Conservation (phyloP, 92 coral and sea anemone genomes). For the Phymanthus crucifer region DNA sequence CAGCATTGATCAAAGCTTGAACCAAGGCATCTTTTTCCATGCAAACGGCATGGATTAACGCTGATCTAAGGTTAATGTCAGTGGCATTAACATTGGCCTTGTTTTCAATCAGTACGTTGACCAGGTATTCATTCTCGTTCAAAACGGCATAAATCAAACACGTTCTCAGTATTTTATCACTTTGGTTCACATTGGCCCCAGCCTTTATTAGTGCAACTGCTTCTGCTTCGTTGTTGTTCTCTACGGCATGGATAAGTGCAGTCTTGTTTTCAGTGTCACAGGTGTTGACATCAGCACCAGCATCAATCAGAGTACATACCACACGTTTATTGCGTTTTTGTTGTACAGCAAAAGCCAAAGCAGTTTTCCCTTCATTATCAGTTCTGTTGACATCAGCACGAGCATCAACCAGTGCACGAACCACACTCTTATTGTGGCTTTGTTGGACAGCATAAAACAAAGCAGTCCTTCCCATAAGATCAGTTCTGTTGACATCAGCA, state of each 20-base stretch:
- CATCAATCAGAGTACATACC: neutral
- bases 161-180: no score
- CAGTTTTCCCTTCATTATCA: neutral
- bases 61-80: no score
- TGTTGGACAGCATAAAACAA: constrained; percentile 4
- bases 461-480: constrained; percentile 1
- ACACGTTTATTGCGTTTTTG: neutral
- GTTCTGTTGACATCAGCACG: no score
- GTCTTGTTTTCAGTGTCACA: neutral
- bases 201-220: no score
- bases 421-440: neutral
- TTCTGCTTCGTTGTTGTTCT: neutral
- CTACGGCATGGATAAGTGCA: neutral
- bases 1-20: neutral
- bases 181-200: no score
- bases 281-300: neutral
- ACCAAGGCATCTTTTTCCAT: neutral
- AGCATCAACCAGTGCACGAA: no score
- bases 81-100: no score
- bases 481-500: neutral
- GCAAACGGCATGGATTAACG: no score
- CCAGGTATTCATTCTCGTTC: neutral
- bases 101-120: neutral
- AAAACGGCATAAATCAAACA: neutral
- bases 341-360: neutral